Evolutionary conservation across 2,888 invertebrate species (phyloP), one percentile per base, ranked within the genome.

Genomic region (Torymus tubicola): DNA sequence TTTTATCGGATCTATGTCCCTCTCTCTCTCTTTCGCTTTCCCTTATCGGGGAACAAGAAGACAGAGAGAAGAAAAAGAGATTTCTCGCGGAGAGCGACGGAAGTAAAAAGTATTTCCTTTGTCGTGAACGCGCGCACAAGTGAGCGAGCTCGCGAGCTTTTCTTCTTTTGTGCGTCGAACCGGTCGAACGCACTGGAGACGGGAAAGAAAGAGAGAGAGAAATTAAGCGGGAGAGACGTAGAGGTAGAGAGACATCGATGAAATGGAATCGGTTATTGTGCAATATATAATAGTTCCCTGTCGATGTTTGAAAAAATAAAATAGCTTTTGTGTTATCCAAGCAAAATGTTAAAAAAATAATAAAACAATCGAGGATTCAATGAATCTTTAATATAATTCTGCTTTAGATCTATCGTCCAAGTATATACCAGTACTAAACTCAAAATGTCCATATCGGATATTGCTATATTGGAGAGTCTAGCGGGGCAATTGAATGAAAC

Each of bases 401-500:
- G 10, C 42, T 42, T 42, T 42, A 42, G 8, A 42, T 8, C 8
- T 42, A 42, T 42, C 42, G 42, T 42, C 42, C 42, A 42, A 8
- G 0, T 42, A 42, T 42, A 42, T 8, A 42, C 42, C 42, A n/a
- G n/a, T n/a, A 42, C 42, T 8, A 42, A 42, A 8, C 42, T 42
- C 42, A 42, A 42, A 42, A 42, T 42, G 8, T 5, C 42, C 5
- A 42, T 1, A 1, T 8, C 42, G 42, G 8, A 8, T 8, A 8
- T 8, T 42, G 8, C 42, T 8, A 8, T 42, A 8, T 8, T 42
- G 42, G 67, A 52, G 12, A 67, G 21, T 21, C 13, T 96, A 82
- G 93, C 94, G 21, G 94, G 96, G 84, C 97, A 97, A 3, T 88
- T 96, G 53, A 96, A 95, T 87, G 95, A 95, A 58, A 96, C 96